phyloP scores from a whole-genome alignment of 2,888 invertebrate species.

The Odontocolon sp. region DNA sequence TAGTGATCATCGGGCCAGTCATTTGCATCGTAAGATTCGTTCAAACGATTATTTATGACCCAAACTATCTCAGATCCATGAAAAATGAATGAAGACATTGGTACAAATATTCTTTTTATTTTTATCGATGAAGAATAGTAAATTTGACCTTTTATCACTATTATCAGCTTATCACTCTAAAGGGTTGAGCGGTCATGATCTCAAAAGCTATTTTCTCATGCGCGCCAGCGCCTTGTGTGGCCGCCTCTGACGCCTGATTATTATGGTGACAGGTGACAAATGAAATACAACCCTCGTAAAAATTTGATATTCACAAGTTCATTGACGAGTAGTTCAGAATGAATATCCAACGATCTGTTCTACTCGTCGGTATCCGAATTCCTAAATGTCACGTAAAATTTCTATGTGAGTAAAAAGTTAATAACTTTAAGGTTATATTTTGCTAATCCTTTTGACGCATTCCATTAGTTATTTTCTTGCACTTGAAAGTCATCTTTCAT shows the following conservation, averaged over 20 bases:
- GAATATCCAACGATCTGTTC: constrained; percentile 7
- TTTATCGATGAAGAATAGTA: too few species aligned
- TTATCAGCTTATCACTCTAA: too few species aligned
- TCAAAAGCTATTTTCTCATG: not conserved
- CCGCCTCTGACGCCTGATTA: constrained; percentile 26
- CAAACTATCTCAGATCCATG: too few species aligned
- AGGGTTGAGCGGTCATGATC: constrained; percentile 7
- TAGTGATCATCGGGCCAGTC: too few species aligned
- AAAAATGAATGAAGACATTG: too few species aligned
- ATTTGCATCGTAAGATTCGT: too few species aligned
- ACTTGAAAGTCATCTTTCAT: not conserved
- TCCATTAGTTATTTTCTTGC: not conserved
- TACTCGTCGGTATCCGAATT: constrained; percentile 1
- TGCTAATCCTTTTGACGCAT: not conserved
- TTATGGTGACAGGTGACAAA: constrained; percentile 38
- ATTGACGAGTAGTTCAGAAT: constrained; percentile 11
- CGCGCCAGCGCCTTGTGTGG: constrained; percentile 5
- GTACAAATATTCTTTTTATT: too few species aligned
- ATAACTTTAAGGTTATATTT: constrained; percentile 41
- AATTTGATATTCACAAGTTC: not conserved
- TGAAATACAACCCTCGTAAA: constrained; percentile 6
- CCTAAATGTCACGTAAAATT: not conserved
- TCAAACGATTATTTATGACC: too few species aligned
- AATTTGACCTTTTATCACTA: too few species aligned
- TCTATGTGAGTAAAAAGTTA: constrained; percentile 29